Evolutionary conservation across 2,797 vertebrate species (phyloP).

Genomic region (Philypnodon macrostomus): DNA sequence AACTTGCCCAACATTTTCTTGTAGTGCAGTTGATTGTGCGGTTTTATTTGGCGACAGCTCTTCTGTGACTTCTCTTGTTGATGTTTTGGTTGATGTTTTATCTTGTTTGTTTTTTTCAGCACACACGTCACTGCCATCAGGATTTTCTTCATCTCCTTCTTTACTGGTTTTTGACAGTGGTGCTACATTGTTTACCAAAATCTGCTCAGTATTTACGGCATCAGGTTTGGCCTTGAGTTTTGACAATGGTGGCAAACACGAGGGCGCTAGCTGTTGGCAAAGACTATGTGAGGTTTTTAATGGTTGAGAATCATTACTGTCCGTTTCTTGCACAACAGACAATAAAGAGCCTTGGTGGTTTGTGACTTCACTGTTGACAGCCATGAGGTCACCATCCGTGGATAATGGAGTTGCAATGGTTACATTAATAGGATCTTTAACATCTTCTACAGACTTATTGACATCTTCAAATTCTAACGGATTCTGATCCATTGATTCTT

Average conservation of each 20-base stretch:
- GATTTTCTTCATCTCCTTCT: slow-evolving; percentile 15
- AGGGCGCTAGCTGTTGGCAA: slow-evolving; percentile 23
- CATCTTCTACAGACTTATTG: not conserved
- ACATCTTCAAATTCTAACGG: not conserved
- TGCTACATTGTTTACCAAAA: slow-evolving; percentile 2
- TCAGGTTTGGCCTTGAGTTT: slow-evolving; percentile 14
- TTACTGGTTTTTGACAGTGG: not conserved
- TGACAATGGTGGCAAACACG: slow-evolving; percentile 19
- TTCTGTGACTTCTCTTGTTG: slow-evolving; percentile 6
- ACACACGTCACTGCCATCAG: no score
- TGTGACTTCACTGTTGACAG: not conserved
- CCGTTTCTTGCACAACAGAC: slow-evolving; percentile 11
- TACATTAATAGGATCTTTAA: slow-evolving; percentile 6
- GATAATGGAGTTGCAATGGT: slow-evolving; percentile 2
- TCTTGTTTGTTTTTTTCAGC: slow-evolving; percentile 13
- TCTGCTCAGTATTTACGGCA: not conserved
- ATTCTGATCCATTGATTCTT: not conserved
- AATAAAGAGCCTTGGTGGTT: not conserved
- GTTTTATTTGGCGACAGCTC: slow-evolving; percentile 19
- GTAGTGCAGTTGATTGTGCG: slow-evolving; percentile 39
- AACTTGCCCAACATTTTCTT: slow-evolving; percentile 75
- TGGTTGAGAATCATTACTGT: slow-evolving; percentile 9
- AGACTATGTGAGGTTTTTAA: slow-evolving; percentile 25
- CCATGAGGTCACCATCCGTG: slow-evolving; percentile 12
- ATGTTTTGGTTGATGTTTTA: not conserved